Conservation (phyloP, 2,888 invertebrate genomes). For the Phanerotoma sp. region DNA sequence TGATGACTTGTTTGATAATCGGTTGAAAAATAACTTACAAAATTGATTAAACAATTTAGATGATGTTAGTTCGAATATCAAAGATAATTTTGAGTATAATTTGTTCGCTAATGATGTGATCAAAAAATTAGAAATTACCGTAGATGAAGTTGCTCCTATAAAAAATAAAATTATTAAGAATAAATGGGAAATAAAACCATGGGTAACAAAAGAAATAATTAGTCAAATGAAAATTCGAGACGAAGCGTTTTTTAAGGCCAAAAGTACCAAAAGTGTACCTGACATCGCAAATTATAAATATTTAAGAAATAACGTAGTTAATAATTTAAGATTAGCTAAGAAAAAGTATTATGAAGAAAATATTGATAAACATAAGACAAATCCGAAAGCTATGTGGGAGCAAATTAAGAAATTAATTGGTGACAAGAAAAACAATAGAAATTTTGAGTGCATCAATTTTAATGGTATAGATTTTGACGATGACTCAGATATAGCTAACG, state of each 20-base stretch:
- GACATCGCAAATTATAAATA: slow-evolving; percentile 4
- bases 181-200: slow-evolving; percentile 12
- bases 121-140: not conserved
- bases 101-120: not conserved
- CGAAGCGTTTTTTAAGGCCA: slow-evolving; percentile 3
- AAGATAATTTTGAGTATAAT: not conserved
- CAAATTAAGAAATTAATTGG: slow-evolving; percentile 14
- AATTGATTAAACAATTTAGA: not conserved
- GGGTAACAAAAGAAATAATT: slow-evolving; percentile 7
- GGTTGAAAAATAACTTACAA: slow-evolving; percentile 1
- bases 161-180: not conserved
- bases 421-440: slow-evolving; percentile 5
- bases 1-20: not conserved
- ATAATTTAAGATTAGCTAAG: slow-evolving; percentile 1
- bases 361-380: slow-evolving; percentile 6
- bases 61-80: not conserved
- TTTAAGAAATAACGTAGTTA: slow-evolving; percentile 5
- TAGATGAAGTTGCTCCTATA: slow-evolving; percentile 10
- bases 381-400: slow-evolving; percentile 16
- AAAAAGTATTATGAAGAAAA: slow-evolving; percentile 18
- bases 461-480: not conserved
- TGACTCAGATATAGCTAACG: slow-evolving; percentile 3
- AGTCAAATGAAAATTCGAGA: slow-evolving; percentile 3
- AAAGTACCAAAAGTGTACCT: not conserved
- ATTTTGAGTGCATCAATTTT: slow-evolving; percentile 7